These are phyloP conservation scores for Drosophila algonquin DNA, from an alignment of 2,888 invertebrate species.

Conservation along the genomic window DNA sequence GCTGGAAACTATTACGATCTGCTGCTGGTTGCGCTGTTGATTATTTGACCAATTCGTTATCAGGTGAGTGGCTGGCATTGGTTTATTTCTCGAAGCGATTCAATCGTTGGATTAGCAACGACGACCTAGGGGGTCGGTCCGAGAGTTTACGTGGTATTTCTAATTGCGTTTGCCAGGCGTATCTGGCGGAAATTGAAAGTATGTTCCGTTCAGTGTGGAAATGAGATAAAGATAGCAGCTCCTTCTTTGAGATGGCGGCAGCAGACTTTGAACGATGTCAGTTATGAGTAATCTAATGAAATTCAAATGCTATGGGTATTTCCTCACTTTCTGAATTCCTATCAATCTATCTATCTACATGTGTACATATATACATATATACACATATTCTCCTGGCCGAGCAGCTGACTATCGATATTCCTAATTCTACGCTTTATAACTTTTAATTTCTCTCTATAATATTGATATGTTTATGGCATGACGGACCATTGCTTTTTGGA, in stretches of 20 bases:
- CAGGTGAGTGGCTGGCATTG: not conserved
- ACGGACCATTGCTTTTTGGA: not conserved
- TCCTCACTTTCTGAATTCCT: slow-evolving; percentile 3
- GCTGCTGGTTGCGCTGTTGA: not conserved
- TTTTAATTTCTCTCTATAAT: not conserved
- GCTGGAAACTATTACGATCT: no score
- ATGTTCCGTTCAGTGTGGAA: slow-evolving; percentile 11
- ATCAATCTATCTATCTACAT: not conserved
- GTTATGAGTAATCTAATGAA: slow-evolving; percentile 41
- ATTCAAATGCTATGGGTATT: slow-evolving; percentile 19
- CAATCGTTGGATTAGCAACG: slow-evolving; percentile 11
- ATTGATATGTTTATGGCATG: not conserved
- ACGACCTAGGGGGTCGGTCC: not conserved
- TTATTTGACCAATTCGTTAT: slow-evolving; percentile 39
- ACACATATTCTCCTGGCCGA: not conserved
- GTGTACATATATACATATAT: not conserved
- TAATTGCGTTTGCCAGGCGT: slow-evolving; percentile 8
- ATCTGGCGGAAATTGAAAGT: not conserved
- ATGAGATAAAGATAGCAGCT: slow-evolving; percentile 11
- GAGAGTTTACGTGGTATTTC: slow-evolving; percentile 17
- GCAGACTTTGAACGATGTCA: slow-evolving; percentile 29
- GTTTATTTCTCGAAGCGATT: not conserved
- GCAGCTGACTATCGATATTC: not conserved
- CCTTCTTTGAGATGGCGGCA: slow-evolving; percentile 4
- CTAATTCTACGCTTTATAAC: not conserved